phyloP scores from a whole-genome alignment of 53 echinoderm and acorn worm species.

The Astropecten irregularis region DNA sequence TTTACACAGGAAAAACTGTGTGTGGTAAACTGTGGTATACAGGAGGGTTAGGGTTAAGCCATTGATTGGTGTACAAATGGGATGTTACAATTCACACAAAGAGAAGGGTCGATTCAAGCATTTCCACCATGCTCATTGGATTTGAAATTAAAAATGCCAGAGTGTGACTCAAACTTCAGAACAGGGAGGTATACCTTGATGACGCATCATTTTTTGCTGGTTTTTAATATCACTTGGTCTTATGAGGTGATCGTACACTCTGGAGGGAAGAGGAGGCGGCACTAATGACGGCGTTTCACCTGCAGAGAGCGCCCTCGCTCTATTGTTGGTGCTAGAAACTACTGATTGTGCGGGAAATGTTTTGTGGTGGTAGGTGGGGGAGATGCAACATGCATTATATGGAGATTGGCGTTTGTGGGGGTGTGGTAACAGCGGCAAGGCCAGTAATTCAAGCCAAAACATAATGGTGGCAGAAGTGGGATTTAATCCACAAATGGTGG shows the following conservation, averaged over 20 bases:
- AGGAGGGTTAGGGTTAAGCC: too few species aligned
- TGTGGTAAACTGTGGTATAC: too few species aligned
- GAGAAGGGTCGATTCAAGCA: too few species aligned
- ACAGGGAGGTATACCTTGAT: slow-evolving; percentile 47
- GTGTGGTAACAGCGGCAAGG: background rate
- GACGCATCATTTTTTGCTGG: slow-evolving; percentile 52
- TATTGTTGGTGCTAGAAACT: slow-evolving; percentile 2
- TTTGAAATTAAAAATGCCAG: too few species aligned
- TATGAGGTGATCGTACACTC: slow-evolving; percentile 78
- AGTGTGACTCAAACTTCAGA: too few species aligned
- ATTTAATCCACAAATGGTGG: background rate
- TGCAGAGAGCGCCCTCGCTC: slow-evolving; percentile 45
- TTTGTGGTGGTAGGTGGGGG: background rate
- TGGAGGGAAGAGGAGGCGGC: slow-evolving; percentile 41
- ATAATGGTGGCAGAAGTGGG: slow-evolving; percentile 7
- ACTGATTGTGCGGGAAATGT: slow-evolving; percentile 26
- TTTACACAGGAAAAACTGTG: too few species aligned
- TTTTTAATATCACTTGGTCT: slow-evolving; percentile 89
- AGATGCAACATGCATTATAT: background rate
- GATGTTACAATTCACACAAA: too few species aligned
- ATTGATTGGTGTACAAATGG: too few species aligned
- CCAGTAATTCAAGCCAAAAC: too few species aligned
- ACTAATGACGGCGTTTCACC: slow-evolving; percentile 13
- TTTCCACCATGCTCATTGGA: too few species aligned
- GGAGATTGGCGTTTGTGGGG: too few species aligned